Base-by-base conservation (phyloP, 1,140 invertebrate genomes). In the Pygmarrhopalites habei region DNA sequence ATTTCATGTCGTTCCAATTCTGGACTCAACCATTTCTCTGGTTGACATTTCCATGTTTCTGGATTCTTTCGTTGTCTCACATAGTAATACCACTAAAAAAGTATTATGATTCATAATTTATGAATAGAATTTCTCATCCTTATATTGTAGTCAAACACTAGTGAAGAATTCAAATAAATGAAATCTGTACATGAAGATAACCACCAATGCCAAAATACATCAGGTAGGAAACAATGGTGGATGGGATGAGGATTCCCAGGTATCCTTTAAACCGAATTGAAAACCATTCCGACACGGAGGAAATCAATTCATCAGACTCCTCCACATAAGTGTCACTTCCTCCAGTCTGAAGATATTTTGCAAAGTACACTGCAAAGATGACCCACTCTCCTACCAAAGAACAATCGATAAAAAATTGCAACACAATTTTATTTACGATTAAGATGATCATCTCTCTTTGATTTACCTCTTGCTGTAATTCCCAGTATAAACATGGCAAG, bases 11-110 rank as follows among this genome's bases (percentile, higher is more conserved):
- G 75, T 72, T 87, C 85, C 32, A 86, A 71, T 52, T 86, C 81
- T 1, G 82, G 81, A 0, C 80, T 75, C 1, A 87, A 67, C 80
- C 82, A 87, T 67, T 84, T 84, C 14, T 79, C 78, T 0, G 85
- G 85, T 68, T 88, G 86, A 65, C 86, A 84, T 75, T 88, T 88
- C 86, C 86, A 88, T 66, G 84, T 81, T 41, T 83, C 75, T 0
- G 85, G 73, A 2, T 73, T 66, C 69, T 84, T 78, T 0, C 81
- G 72, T 72, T 81, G 79, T 0, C 78, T 73, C 1, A 85, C 76
- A 74, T 86, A 86, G 72, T 82, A 86, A 69, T 83, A 85, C 84
- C 83, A 86, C 85, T 86, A 76, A 14, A 64, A 60, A 44, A 14
- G n/a, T n/a, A n/a, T n/a, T n/a, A n/a, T n/a, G n/a, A 68, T 61